Conservation (phyloP, 2,113 vertebrate species). For the Channa argus region DNA sequence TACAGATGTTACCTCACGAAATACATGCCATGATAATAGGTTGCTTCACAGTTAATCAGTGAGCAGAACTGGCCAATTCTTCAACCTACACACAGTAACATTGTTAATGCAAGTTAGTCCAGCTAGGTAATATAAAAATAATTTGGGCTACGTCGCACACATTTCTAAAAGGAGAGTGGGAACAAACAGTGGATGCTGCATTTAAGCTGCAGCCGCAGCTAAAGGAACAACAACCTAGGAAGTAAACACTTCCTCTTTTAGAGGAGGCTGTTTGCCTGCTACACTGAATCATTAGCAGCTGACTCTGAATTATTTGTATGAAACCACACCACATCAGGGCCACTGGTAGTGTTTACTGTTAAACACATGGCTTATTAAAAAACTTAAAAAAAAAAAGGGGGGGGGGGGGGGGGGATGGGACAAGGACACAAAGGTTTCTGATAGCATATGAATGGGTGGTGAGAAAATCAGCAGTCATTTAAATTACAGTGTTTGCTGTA, state of each 20-base stretch:
- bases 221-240: slow-evolving; percentile 59
- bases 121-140: background rate
- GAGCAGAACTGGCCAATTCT: no score
- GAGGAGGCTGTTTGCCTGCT: slow-evolving; percentile 11
- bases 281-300: slow-evolving; percentile 62
- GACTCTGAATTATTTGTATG: slow-evolving; percentile 33
- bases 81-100: background rate
- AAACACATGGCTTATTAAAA: background rate
- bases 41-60: no score
- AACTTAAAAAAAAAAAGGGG: background rate
- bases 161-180: background rate
- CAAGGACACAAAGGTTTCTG: no score
- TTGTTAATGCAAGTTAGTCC: no score
- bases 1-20: background rate
- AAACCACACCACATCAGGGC: background rate
- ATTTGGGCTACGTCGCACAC: background rate
- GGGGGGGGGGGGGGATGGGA: accelerated
- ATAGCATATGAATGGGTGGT: no score
- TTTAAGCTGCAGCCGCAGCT: slow-evolving; percentile 23
- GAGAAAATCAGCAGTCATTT: no score
- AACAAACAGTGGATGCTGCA: slow-evolving; percentile 8
- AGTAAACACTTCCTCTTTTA: slow-evolving; percentile 70
- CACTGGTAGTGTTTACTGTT: slow-evolving; percentile 9
- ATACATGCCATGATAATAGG: background rate
- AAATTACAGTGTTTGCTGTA: no score